Evolutionary conservation across 2,113 vertebrate genomes (phyloP).

Genomic region (Hippocampus zosterae): DNA sequence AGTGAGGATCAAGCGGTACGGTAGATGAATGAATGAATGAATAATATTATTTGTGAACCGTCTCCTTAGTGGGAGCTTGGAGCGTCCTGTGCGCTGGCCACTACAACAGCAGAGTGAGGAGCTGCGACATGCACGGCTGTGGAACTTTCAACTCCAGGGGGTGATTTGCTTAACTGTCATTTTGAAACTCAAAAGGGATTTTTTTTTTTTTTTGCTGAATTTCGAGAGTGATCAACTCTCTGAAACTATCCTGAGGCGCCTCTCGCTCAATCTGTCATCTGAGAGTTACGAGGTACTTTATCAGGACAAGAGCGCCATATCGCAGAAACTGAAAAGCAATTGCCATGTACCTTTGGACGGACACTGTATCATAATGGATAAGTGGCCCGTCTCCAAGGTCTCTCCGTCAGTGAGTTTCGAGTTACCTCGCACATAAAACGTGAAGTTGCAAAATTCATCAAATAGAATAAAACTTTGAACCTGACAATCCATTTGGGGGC

Average conservation of each 20-base stretch:
- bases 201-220: slow-evolving; percentile 8
- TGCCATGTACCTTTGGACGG: not conserved
- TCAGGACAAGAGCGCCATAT: not conserved
- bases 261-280: not conserved
- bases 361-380: not conserved
- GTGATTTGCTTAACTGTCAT: slow-evolving; percentile 28
- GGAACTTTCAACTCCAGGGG: slow-evolving; percentile 57
- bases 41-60: not conserved
- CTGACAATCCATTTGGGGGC: not conserved
- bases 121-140: slow-evolving; percentile 55
- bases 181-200: not conserved
- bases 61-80: slow-evolving; percentile 45
- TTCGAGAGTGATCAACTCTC: not conserved
- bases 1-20: no score
- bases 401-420: not conserved
- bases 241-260: not conserved
- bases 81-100: slow-evolving; percentile 53
- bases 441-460: not conserved
- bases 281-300: slow-evolving; percentile 1
- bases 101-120: slow-evolving; percentile 61
- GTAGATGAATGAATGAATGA: no score
- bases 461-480: not conserved
- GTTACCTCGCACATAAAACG: not conserved
- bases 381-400: not conserved
- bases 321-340: not conserved